Base-by-base conservation (phyloP, 30 jellyfish, hydroid and myxozoan genomes). In the Aurelia sp. region DNA sequence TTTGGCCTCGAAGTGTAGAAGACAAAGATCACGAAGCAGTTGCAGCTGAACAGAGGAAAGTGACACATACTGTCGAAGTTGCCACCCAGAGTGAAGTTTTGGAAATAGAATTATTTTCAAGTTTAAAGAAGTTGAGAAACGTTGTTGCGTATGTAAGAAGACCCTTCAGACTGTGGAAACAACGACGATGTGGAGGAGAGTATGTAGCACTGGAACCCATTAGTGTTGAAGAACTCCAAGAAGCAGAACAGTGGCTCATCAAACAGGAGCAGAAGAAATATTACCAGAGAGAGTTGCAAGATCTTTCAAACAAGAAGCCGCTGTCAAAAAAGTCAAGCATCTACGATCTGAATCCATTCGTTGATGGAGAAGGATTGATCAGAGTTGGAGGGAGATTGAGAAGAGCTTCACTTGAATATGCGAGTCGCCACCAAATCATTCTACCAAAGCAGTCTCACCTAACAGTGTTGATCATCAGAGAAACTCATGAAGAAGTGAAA, bases 311-410 rank as follows among this genome's bases (percentile, higher is more conserved):
- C 79, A 60, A 55, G 79, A 78, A 61, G 61, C 79, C 89, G 73
- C 81, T 80, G 44, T 66, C 84, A 13, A 63, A 13, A 47, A 47
- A 47, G 20, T 59, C 81, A 50, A 50, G 60, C 19, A 41, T 80
- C 41, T 52, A 40, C 82, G 61, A 50, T 50, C 82, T 80, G 81
- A 52, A 50, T 41, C 90, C 84, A 64, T 80, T 80, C 67, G 23
- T 64, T 23, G 90, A 80, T 66, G 75, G 51, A 63, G 50, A 65
- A 35, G 90, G 90, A 18, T 65, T 80, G 90, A 23, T 80, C n/a
- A 65, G 90, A 80, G 90, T 80, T 20, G 74, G 90, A 4, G 90
- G 90, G 9, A 80, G 90, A 66, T n/a, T 80, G 73, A 66, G 75
- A 63, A 47, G 68, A 65, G 73, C 90, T 63, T 55, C 81, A 47